These are phyloP conservation scores for Sesia apiformis DNA, from an alignment of 2,888 invertebrate species.

Conservation along the genomic window DNA sequence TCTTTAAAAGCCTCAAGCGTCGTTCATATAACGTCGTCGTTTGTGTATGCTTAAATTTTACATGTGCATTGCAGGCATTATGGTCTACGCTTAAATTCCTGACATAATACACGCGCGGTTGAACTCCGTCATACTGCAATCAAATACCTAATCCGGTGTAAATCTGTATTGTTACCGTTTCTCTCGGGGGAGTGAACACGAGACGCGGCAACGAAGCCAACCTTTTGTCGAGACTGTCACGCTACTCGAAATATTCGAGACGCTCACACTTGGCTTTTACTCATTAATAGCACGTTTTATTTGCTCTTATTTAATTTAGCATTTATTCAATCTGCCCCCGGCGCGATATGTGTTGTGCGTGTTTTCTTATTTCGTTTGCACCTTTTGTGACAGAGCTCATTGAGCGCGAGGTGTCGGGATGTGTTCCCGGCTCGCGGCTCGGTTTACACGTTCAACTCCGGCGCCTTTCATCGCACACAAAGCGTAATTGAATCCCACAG, in stretches of 20 bases:
- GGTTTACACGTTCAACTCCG: constrained; percentile 64
- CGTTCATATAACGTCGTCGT: too few species aligned
- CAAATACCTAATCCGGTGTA: constrained; percentile 31
- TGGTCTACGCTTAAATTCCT: constrained; percentile 8
- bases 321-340: constrained; percentile 71
- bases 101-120: constrained; percentile 9
- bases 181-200: constrained; percentile 22
- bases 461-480: constrained; percentile 71
- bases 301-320: constrained; percentile 74
- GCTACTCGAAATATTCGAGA: constrained; percentile 53
- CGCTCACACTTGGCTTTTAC: constrained; percentile 35
- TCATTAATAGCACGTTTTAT: constrained; percentile 67
- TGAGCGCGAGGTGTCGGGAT: constrained; percentile 72
- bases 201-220: constrained; percentile 14
- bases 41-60: too few species aligned
- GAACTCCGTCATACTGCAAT: constrained; percentile 38
- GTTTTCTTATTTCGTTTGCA: constrained; percentile 60
- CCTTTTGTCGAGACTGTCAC: constrained; percentile 52
- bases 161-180: constrained; percentile 25
- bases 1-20: too few species aligned
- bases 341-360: constrained; percentile 54
- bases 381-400: constrained; percentile 72
- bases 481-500: constrained; percentile 74
- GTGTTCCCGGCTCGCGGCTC: constrained; percentile 62
- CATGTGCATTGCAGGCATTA: constrained; percentile 4